A percentile compares a stretch with the other conserved stretches of the same genome.
phyloP scores from a whole-genome alignment of 2,888 invertebrate species.

The Sclerodermus sp. region DNA sequence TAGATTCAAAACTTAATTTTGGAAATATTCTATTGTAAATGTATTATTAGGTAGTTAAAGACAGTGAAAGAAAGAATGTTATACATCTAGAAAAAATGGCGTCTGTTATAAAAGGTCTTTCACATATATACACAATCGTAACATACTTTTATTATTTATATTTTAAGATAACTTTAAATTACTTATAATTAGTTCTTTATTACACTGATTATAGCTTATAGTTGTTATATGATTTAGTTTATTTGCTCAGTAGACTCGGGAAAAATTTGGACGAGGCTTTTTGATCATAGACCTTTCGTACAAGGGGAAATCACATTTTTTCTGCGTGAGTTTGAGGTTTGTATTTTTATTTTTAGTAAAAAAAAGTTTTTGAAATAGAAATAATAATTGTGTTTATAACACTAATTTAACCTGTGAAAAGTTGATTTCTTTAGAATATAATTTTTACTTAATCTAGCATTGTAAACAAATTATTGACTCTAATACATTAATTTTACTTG shows the following conservation, averaged over 20 bases:
- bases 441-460: background rate
- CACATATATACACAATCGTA: constrained; percentile 21
- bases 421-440: too few species aligned
- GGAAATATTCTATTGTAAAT: too few species aligned
- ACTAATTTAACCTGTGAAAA: background rate
- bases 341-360: constrained; percentile 8
- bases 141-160: background rate
- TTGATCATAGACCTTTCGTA: constrained; percentile 84
- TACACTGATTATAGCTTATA: constrained; percentile 1
- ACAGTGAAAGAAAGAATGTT: too few species aligned
- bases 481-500: constrained; percentile 1
- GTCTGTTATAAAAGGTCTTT: constrained; percentile 53
- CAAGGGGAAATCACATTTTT: constrained; percentile 84
- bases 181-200: background rate
- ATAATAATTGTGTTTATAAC: background rate
- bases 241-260: constrained; percentile 66
- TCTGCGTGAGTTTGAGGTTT: constrained; percentile 84
- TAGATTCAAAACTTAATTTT: too few species aligned
- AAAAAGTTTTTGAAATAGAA: background rate
- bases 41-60: too few species aligned
- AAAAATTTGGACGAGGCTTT: constrained; percentile 81
- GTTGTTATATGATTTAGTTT: constrained; percentile 15
- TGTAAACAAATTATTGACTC: background rate
- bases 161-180: background rate
- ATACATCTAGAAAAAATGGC: too few species aligned